phyloP scores from a whole-genome alignment of 2,113 vertebrate species.

The Periophthalmus modestus region DNA sequence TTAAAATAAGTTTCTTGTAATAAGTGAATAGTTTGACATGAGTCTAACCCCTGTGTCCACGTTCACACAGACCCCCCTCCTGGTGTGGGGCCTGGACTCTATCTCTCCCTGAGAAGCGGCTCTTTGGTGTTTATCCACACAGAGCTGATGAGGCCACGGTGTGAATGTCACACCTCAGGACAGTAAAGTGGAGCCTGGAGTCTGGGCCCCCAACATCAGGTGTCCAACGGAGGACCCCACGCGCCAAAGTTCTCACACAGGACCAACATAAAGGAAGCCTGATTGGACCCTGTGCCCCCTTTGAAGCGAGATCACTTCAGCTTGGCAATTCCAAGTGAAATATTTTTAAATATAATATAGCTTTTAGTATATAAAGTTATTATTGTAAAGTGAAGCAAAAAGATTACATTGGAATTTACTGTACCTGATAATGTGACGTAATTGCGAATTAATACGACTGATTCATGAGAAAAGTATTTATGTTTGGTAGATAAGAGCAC shows the following conservation, averaged over 20 bases:
- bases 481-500: background rate
- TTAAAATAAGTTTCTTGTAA: too few species aligned
- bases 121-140: slow-evolving; percentile 68
- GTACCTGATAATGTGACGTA: background rate
- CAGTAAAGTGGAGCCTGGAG: slow-evolving; percentile 63
- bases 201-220: slow-evolving; percentile 59
- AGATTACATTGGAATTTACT: background rate
- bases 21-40: background rate
- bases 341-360: background rate
- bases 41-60: background rate
- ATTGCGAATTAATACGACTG: too few species aligned
- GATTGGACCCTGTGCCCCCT: slow-evolving; percentile 50
- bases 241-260: slow-evolving; percentile 71
- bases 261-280: slow-evolving; percentile 50
- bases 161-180: slow-evolving; percentile 74
- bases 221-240: slow-evolving; percentile 51
- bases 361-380: too few species aligned
- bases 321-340: background rate
- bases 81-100: slow-evolving; percentile 48
- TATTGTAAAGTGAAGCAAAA: too few species aligned
- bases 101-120: slow-evolving; percentile 37
- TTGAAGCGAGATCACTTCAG: slow-evolving; percentile 66
- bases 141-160: slow-evolving; percentile 55
- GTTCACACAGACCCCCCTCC: slow-evolving; percentile 26
- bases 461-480: background rate